Evolutionary conservation across 2,797 vertebrate species (phyloP), one percentile per base, ranked within the genome.

Genomic region (Sciurus carolinensis): DNA sequence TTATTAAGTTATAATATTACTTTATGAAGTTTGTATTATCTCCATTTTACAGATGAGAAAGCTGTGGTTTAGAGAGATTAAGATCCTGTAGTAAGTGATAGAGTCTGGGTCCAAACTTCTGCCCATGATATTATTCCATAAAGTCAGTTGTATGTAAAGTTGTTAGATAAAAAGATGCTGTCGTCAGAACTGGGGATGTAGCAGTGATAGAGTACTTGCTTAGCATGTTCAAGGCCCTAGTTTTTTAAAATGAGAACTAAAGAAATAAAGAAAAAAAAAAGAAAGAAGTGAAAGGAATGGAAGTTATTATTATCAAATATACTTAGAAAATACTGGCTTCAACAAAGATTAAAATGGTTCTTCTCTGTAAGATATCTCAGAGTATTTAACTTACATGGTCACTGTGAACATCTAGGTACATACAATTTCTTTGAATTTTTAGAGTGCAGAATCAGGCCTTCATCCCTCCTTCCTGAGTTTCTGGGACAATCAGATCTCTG

Each of bases 291-390:
- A 67, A 67, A n/a, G 12, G 33, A 14, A n/a, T 26, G 14, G 33
- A 67, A 15, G 22, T 76, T 75, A 28, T 84, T 24, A 90, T 79
- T 86, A 75, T 79, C 90, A 75, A 88, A 95, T 73, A 87, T 36
- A 75, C 47, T 95, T 66, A 90, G 36, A 76, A 93, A 91, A 95
- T 64, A 28, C 18, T 91, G 62, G 47, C 47, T 93, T 86, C 59
- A 57, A 66, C 36, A 57, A 87, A 95, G 44, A 71, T 88, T 85
- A 80, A 93, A 54, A 52, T 3, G 5, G 4, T 50, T 91, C 28
- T 80, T 93, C 79, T 84, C n/a, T 88, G 28, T 0, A 85, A 81
- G 18, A n/a, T 36, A 81, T 50, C 59, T 69, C 54, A n/a, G 36
- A 64, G 33, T 17, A 95, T 96, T 88, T 42, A 81, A 59, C 36